Evolutionary conservation across 2,113 vertebrate species (phyloP).

Genomic region (Zosterops lateralis): DNA sequence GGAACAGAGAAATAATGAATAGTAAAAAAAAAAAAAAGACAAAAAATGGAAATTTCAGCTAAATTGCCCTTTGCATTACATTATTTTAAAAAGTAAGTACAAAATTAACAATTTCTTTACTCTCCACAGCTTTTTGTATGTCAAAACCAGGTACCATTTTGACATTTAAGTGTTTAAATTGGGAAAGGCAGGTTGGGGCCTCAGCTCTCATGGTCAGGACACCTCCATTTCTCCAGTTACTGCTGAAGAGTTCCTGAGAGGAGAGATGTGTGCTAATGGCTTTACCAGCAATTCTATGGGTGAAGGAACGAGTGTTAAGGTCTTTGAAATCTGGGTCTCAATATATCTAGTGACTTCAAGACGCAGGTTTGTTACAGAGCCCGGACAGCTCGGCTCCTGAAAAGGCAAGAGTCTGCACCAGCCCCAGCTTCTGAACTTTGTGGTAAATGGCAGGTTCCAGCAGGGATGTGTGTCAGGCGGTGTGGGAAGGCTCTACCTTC

Average conservation of each 20-base stretch:
- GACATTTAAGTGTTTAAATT: background rate
- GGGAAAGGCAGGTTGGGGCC: background rate
- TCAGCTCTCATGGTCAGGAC: background rate
- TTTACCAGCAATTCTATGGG: background rate
- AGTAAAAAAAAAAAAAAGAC: background rate
- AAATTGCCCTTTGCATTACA: background rate
- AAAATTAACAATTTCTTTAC: background rate
- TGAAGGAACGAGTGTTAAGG: background rate
- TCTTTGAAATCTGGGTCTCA: background rate
- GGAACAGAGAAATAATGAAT: background rate
- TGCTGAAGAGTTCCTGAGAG: background rate
- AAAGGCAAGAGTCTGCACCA: background rate
- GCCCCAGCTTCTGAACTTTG: background rate
- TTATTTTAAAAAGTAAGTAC: background rate
- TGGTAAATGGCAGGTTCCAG: background rate
- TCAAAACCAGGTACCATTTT: background rate
- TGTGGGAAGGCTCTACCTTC: background rate
- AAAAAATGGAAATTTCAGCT: background rate
- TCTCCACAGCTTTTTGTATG: background rate
- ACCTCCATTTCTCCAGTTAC: background rate
- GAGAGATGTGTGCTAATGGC: background rate
- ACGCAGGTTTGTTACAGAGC: too few species aligned
- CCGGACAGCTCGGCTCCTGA: background rate
- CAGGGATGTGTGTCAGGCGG: accelerated
- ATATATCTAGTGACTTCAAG: background rate